Conservation (phyloP, 2,113 vertebrate species). For the Limanda limanda region DNA sequence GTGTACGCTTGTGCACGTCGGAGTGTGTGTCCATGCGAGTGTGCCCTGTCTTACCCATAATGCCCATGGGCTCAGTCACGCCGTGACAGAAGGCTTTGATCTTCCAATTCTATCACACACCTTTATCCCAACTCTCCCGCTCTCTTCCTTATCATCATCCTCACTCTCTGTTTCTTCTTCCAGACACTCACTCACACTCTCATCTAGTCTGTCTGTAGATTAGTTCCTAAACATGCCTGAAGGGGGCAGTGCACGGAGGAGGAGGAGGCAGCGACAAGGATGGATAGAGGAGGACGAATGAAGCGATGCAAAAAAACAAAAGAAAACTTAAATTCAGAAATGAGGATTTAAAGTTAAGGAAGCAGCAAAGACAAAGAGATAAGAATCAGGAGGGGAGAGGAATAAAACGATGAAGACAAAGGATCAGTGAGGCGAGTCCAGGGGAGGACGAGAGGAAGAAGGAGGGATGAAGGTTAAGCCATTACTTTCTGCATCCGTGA, state of each 20-base stretch:
- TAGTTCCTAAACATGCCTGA: slow-evolving; percentile 45
- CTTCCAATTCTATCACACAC: slow-evolving; percentile 76
- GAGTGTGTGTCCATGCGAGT: slow-evolving; percentile 29
- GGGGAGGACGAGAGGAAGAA: too few species aligned
- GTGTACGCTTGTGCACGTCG: neutral
- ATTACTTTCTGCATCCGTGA: too few species aligned
- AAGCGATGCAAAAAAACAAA: neutral
- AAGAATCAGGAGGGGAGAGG: too few species aligned
- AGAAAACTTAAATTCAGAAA: too few species aligned
- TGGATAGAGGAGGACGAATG: neutral
- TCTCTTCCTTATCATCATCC: slow-evolving; percentile 65
- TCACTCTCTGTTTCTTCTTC: slow-evolving; percentile 27
- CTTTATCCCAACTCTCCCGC: slow-evolving; percentile 68
- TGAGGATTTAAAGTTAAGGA: too few species aligned
- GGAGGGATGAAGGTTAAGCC: too few species aligned
- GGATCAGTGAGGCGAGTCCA: too few species aligned
- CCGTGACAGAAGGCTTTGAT: slow-evolving; percentile 78
- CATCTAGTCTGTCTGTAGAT: slow-evolving; percentile 1
- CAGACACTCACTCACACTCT: slow-evolving; percentile 19
- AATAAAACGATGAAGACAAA: too few species aligned
- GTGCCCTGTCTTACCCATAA: slow-evolving; percentile 73
- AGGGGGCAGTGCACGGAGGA: slow-evolving; percentile 42
- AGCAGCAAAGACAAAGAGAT: too few species aligned
- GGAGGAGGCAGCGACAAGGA: neutral
- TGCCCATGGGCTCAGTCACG: slow-evolving; percentile 77